A percentile compares a stretch with the other conserved stretches of the same genome.
Conservation (phyloP, 2,888 invertebrate genomes). For the Coleophora deauratella region DNA sequence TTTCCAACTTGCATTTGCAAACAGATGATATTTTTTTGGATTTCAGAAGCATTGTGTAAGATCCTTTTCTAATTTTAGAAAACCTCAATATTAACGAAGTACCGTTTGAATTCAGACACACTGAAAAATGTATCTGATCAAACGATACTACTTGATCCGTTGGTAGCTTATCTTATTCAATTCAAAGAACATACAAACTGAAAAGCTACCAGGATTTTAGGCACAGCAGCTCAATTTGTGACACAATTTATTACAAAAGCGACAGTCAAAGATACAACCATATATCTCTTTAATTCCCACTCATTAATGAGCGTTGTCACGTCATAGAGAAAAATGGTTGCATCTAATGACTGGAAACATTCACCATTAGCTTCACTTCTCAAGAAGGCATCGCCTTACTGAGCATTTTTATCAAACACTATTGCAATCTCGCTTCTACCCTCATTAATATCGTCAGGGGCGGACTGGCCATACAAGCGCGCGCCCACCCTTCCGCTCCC, state of each 20-base stretch:
- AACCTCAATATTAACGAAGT: slow-evolving; percentile 14
- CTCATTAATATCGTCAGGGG: slow-evolving; percentile 76
- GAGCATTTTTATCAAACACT: slow-evolving; percentile 62
- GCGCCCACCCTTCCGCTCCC: slow-evolving; percentile 72
- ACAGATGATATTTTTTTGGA: slow-evolving; percentile 56
- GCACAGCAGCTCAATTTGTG: slow-evolving; percentile 42
- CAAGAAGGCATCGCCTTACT: slow-evolving; percentile 54
- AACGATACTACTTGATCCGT: slow-evolving; percentile 29
- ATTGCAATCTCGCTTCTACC: slow-evolving; percentile 72
- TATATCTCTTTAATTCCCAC: slow-evolving; percentile 12
- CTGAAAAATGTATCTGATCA: slow-evolving; percentile 26
- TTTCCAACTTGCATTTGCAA: slow-evolving; percentile 57
- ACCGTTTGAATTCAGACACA: slow-evolving; percentile 32
- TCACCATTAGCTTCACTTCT: slow-evolving; percentile 66
- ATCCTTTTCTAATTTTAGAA: slow-evolving; percentile 39
- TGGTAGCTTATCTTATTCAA: slow-evolving; percentile 31
- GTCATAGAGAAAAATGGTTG: slow-evolving; percentile 25
- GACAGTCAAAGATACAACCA: slow-evolving; percentile 31
- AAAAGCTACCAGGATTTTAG: slow-evolving; percentile 41
- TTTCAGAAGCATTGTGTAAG: slow-evolving; percentile 57
- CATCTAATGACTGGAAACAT: slow-evolving; percentile 38
- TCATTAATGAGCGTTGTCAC: neutral
- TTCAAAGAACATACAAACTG: slow-evolving; percentile 11
- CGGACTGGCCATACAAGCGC: slow-evolving; percentile 75
- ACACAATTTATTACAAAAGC: slow-evolving; percentile 34